A percentile compares a stretch with the other conserved stretches of the same genome.
phyloP scores from a whole-genome alignment of 2,797 vertebrate species.

The Coreius guichenoti region DNA sequence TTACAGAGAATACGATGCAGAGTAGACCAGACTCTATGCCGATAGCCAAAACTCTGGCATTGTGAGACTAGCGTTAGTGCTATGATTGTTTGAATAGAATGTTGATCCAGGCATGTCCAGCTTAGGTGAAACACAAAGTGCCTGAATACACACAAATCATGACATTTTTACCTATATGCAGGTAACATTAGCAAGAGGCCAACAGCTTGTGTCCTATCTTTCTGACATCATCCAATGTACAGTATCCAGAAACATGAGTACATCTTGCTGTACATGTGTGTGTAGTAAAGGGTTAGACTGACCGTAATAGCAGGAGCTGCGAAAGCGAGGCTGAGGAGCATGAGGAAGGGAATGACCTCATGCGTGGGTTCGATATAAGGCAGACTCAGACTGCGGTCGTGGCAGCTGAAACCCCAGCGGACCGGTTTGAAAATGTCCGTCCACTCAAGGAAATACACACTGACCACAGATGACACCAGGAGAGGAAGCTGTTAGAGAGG shows the following conservation, averaged over 20 bases:
- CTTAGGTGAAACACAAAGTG: background rate
- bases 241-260: background rate
- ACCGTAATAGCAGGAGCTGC: conserved; percentile 94
- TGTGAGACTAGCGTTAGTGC: background rate
- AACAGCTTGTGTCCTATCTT: background rate
- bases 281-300: conserved; percentile 41
- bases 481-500: conserved; percentile 87
- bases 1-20: background rate
- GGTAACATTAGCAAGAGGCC: background rate
- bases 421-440: conserved; percentile 97
- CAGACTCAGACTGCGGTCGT: conserved; percentile 95
- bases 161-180: background rate
- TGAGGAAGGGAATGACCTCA: conserved; percentile 92
- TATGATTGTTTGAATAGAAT: background rate
- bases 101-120: background rate
- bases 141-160: background rate
- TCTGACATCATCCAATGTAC: background rate
- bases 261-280: background rate
- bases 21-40: background rate
- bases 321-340: conserved; percentile 95
- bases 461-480: conserved; percentile 92
- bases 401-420: conserved; percentile 93
- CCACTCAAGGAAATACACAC: conserved; percentile 96
- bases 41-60: background rate
- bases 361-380: conserved; percentile 95